Percentiles rank a stretch among this genome's conserved stretches.
Conservation (phyloP, 2,797 vertebrate species). For the Poeciliopsis paucimaculata region DNA sequence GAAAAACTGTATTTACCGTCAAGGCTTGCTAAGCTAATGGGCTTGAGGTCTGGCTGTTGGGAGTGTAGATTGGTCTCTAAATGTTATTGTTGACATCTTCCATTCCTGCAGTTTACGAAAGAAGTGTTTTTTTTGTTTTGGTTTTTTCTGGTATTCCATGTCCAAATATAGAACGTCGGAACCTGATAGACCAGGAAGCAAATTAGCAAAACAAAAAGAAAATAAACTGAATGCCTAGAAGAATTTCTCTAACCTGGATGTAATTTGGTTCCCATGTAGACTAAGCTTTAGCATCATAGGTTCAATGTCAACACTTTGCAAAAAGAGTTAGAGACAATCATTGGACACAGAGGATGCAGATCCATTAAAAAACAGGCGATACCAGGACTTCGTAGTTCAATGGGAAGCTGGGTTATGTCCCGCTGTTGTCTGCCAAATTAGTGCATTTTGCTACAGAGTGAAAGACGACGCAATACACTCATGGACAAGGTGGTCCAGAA, state of each 20-base stretch:
- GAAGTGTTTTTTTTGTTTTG: slow-evolving; percentile 2
- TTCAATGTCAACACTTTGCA: neutral
- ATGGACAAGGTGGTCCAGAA: neutral
- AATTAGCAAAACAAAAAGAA: neutral
- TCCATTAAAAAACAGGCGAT: neutral
- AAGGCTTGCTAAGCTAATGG: slow-evolving; percentile 68
- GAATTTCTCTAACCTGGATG: neutral
- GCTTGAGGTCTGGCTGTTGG: slow-evolving; percentile 69
- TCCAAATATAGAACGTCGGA: neutral
- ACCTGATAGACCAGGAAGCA: neutral
- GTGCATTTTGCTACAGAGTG: neutral
- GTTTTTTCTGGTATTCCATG: slow-evolving; percentile 9
- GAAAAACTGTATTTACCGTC: slow-evolving; percentile 77
- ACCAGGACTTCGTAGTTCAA: neutral
- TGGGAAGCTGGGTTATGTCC: neutral
- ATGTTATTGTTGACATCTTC: slow-evolving; percentile 58
- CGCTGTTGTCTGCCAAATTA: neutral
- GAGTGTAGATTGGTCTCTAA: slow-evolving; percentile 69
- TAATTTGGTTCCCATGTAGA: neutral
- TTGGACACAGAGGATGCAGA: neutral
- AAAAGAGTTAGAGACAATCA: neutral
- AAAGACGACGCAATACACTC: neutral
- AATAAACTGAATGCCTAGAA: neutral
- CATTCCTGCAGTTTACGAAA: slow-evolving; percentile 44
- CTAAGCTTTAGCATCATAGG: neutral